Percentiles rank a stretch among this genome's conserved stretches.
Evolutionary conservation across 2,888 invertebrate species (phyloP).

Genomic region (Sarcophaga carnaria): DNA sequence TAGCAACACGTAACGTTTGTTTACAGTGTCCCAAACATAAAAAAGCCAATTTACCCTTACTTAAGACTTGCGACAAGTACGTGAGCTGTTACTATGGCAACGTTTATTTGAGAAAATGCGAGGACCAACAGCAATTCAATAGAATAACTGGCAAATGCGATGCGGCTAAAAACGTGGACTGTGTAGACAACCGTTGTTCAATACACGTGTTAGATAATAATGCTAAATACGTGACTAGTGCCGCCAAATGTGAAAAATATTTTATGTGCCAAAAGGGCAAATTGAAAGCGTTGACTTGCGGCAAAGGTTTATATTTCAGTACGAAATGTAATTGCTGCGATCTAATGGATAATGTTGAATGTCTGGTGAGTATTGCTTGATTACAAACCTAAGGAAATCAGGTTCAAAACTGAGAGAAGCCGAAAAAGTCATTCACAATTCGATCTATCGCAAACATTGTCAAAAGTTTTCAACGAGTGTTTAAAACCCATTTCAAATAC

Average conservation of each 20-base stretch:
- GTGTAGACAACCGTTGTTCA: constrained; percentile 71
- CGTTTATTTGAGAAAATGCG: constrained; percentile 57
- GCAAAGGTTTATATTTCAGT: constrained; percentile 68
- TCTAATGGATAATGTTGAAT: constrained; percentile 66
- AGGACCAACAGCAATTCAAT: constrained; percentile 72
- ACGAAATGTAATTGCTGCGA: constrained; percentile 68
- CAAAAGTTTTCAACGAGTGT: too few species aligned
- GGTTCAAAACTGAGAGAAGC: too few species aligned
- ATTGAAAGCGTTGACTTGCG: constrained; percentile 64
- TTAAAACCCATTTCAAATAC: too few species aligned
- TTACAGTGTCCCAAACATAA: constrained; percentile 46
- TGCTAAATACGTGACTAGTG: constrained; percentile 66
- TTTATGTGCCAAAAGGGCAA: constrained; percentile 72
- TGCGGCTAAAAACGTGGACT: constrained; percentile 71
- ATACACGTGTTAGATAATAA: constrained; percentile 53
- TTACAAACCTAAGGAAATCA: neutral
- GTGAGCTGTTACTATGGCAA: constrained; percentile 69
- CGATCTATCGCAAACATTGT: too few species aligned
- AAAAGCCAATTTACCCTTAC: constrained; percentile 42
- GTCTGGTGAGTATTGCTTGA: constrained; percentile 54
- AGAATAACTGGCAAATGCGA: constrained; percentile 70
- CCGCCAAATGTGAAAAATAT: constrained; percentile 68
- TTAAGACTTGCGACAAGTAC: constrained; percentile 72
- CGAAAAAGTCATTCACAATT: too few species aligned
- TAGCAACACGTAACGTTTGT: constrained; percentile 33